Base-by-base conservation (phyloP, 2,888 invertebrate genomes). In the Cantharis nigra region DNA sequence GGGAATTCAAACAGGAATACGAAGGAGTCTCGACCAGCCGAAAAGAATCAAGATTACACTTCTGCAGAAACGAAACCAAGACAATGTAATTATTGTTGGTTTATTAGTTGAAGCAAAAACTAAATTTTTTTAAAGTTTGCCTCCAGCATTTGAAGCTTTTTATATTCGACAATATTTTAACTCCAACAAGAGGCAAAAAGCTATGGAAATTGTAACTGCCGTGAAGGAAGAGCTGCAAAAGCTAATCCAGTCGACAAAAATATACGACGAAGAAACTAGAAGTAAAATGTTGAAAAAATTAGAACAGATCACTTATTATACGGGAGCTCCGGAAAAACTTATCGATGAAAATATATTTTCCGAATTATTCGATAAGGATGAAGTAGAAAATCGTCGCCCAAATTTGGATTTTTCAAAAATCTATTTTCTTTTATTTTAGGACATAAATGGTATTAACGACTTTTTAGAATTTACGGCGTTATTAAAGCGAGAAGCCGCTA, bases 181-280 rank as follows among this genome's bases (percentile, higher is more conserved):
- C 3, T 65, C 26, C 13, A 69, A 69, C 62, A 75, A 33, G 16
- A 70, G 72, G 28, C 16, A 73, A 16, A 62, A 62, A 11, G 67
- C 28, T 5, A 65, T 64, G n/a, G 72, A 75, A 28, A 9, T 75
- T 5, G 23, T 73, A 13, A 67, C 70, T 9, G 9, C 64, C 13
- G 65, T 78, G 5, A 63, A 64, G 13, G 33, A 28, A 18, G 78
- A 75, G 16, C 28, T 78, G 2, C 18, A 63, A 10, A 67, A 72
- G n/a, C 16, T 78, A 26, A 10, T 78, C 3, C 72, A 78, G 16
- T 14, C 23, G 7, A 78, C 78, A 9, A 70, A 72, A n/a, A 16
- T 78, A 10, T 78, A 75, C 63, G 78, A 78, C 33, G 78, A 78
- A 9, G 75, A 72, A 3, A 78, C 75, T 3, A 49, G 73, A n/a